Base-by-base conservation (phyloP, 2,113 vertebrate genomes). In the Atherinomorus stipes region DNA sequence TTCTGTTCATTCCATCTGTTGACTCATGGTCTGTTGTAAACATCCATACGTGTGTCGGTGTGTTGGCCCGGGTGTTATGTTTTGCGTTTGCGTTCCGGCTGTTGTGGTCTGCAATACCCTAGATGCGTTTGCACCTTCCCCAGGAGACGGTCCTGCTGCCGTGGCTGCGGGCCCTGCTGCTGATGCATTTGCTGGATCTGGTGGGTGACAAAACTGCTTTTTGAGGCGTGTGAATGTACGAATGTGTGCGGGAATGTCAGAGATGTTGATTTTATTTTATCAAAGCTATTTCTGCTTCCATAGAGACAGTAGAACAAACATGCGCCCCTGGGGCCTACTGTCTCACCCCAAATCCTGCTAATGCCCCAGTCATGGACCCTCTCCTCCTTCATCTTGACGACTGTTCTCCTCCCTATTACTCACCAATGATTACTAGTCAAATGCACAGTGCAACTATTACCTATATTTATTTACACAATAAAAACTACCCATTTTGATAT, bases 51-150 rank as follows among this genome's bases (percentile, higher is more conserved):
- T 94, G 88, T 93, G 93, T 92, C 87, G 74, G 38, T 78, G 54
- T 91, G 67, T 88, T 58, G 61, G 64, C 81, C 84, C 25, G 71
- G 90, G 73, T 88, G 94, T 94, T 92, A 60, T 92, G 93, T 94
- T 95, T 60, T 91, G 91, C 62, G n/a, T 95, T 94, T 86, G 92
- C 90, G 92, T 90, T 93, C 83, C 53, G 80, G 81, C 85, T 81
- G 81, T 88, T 83, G 74, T 73, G 64, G 58, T 87, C 78, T 87
- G 80, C 75, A 74, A 94, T 94, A 92, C 92, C 94, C 88, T 94
- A 99, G 97, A 98, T 93, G 97, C 97, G 85, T 99, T 99, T 96
- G 98, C 97, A 92, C 95, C 96, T 92, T 99, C 97, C 94, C 97
- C 98, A 84, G 96, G 95, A 92, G 97, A 99, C 86, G 96, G 96